Evolutionary conservation across 53 echinoderm and acorn worm species (phyloP).

Genomic region (Stichopus horrens): DNA sequence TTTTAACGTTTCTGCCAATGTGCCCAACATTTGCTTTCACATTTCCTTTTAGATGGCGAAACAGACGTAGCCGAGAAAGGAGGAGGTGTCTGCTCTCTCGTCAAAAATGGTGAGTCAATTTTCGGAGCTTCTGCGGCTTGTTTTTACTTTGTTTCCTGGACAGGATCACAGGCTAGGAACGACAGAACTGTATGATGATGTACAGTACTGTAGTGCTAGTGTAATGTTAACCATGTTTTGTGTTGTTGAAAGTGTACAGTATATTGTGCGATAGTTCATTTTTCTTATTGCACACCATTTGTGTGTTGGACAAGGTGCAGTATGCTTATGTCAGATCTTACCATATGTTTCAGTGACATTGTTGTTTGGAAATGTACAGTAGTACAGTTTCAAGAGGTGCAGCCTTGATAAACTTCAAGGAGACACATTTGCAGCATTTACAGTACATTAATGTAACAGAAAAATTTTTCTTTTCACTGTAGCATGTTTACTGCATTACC

Average conservation of each 20-base stretch:
- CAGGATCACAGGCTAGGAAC: neutral
- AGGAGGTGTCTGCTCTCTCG: neutral
- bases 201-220: neutral
- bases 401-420: too few relatives aligned
- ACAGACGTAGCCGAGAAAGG: neutral
- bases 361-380: too few relatives aligned
- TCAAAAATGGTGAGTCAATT: neutral
- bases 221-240: neutral
- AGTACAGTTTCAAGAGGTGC: too few relatives aligned
- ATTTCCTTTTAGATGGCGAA: neutral
- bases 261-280: neutral
- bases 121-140: neutral
- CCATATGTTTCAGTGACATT: too few relatives aligned
- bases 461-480: too few relatives aligned
- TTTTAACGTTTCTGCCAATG: neutral
- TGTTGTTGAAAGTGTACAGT: neutral
- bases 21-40: neutral
- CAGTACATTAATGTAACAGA: too few relatives aligned
- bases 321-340: too few relatives aligned
- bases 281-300: too few relatives aligned
- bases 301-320: too few relatives aligned
- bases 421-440: too few relatives aligned
- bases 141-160: neutral
- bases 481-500: too few relatives aligned
- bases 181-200: neutral